Conservation (phyloP, 2,888 invertebrate species). For the Cerastis leucographa region DNA sequence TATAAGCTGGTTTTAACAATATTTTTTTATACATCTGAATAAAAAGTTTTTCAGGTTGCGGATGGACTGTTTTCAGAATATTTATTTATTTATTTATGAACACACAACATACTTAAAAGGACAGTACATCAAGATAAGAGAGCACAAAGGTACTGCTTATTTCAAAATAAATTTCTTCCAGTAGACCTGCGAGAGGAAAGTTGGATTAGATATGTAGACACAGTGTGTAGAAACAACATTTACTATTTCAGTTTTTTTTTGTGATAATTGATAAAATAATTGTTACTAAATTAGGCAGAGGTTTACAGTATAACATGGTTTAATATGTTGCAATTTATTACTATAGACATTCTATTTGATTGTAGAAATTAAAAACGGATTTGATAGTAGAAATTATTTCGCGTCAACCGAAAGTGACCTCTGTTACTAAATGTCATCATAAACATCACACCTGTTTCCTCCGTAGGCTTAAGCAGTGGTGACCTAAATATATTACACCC, state of each 20-base stretch:
- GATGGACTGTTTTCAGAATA: not conserved
- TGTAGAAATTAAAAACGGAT: not conserved
- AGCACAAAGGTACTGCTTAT: too few relatives aligned
- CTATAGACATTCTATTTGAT: not conserved
- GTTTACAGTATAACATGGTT: not conserved
- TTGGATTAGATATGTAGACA: too few relatives aligned
- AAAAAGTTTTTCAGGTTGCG: not conserved
- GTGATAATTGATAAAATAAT: too few relatives aligned
- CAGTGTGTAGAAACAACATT: too few relatives aligned
- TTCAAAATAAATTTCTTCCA: too few relatives aligned
- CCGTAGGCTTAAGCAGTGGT: not conserved
- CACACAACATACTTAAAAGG: too few relatives aligned
- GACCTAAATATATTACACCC: not conserved
- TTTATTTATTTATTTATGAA: too few relatives aligned
- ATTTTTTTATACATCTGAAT: not conserved
- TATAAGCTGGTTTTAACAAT: not conserved
- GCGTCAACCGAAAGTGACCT: not conserved
- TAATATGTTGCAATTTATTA: not conserved
- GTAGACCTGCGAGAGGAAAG: too few relatives aligned
- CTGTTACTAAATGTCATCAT: not conserved
- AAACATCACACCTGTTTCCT: not conserved
- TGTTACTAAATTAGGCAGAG: too few relatives aligned
- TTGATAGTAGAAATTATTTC: too few relatives aligned
- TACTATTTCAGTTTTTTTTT: not conserved
- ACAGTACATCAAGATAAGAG: too few relatives aligned